phyloP scores from a whole-genome alignment of 2,797 vertebrate genomes.

The Sphenopsis melanotis region DNA sequence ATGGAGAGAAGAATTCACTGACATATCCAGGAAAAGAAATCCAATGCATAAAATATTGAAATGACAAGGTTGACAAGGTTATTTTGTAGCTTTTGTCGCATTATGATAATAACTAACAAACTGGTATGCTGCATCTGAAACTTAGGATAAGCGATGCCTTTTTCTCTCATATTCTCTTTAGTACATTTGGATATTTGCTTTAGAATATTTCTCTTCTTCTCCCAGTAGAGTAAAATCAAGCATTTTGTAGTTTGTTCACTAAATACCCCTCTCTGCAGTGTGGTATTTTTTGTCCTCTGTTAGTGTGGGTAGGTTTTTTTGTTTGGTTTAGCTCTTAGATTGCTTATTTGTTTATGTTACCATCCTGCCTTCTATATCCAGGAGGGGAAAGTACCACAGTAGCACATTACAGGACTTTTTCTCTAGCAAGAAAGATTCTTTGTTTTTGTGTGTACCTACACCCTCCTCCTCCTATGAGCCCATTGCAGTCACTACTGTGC shows the following conservation, averaged over 20 bases:
- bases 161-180: not conserved
- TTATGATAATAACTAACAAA: slow-evolving; percentile 31
- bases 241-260: not conserved
- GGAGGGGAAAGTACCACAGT: not conserved
- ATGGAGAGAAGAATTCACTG: slow-evolving; percentile 25
- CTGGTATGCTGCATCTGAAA: not conserved
- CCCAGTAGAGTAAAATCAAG: not conserved
- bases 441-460: not conserved
- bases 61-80: slow-evolving; percentile 56
- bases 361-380: not conserved
- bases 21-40: slow-evolving; percentile 14
- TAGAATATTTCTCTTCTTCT: not conserved
- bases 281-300: not conserved
- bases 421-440: not conserved
- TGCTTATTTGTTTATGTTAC: not conserved
- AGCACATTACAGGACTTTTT: not conserved
- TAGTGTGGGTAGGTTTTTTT: not conserved
- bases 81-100: slow-evolving; percentile 27
- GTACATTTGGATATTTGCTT: not conserved
- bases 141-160: not conserved
- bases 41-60: slow-evolving; percentile 15
- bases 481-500: not conserved
- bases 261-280: not conserved
- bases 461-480: rapidly evolving
- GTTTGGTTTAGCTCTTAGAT: not conserved